A percentile compares a stretch with the other conserved stretches of the same genome.
phyloP scores from a whole-genome alignment of 2,113 vertebrate genomes.

The Caranx melampygus region DNA sequence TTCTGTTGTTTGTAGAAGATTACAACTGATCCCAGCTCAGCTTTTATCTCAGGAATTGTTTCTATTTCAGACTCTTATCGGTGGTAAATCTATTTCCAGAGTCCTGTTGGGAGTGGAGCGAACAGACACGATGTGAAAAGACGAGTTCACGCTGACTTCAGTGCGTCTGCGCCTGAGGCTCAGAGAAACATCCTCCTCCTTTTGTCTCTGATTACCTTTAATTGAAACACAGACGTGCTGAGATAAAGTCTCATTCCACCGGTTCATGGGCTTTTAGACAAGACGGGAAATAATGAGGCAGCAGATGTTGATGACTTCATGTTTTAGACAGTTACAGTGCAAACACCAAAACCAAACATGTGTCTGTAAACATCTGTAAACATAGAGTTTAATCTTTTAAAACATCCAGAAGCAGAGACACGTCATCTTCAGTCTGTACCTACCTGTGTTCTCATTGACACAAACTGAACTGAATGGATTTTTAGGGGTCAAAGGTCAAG shows the following conservation, averaged over 20 bases:
- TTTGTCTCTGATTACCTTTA: not conserved
- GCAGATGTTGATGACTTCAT: no score
- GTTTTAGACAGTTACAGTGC: no score
- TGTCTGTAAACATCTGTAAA: no score
- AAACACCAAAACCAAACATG: no score
- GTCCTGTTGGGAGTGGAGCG: constrained; percentile 2
- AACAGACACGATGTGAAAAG: not conserved
- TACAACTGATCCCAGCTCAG: constrained; percentile 1
- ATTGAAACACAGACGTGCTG: not conserved
- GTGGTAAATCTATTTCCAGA: constrained; percentile 46
- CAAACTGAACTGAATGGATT: no score
- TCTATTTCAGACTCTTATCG: constrained; percentile 22
- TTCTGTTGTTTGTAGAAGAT: constrained; percentile 25
- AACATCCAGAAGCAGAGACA: no score
- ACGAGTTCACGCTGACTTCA: not conserved
- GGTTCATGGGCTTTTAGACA: not conserved
- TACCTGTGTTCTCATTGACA: no score
- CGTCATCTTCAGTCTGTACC: no score
- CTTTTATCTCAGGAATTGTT: constrained; percentile 37
- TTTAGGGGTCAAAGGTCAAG: no score
- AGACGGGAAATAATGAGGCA: not conserved
- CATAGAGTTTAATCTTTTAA: no score
- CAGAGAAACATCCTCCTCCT: not conserved
- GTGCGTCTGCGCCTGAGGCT: not conserved
- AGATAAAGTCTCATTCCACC: not conserved